A percentile compares a stretch with the other conserved stretches of the same genome.
These are phyloP conservation scores for Malaclemys terrapin DNA, from an alignment of 2,113 vertebrate species.

Conservation along the genomic window DNA sequence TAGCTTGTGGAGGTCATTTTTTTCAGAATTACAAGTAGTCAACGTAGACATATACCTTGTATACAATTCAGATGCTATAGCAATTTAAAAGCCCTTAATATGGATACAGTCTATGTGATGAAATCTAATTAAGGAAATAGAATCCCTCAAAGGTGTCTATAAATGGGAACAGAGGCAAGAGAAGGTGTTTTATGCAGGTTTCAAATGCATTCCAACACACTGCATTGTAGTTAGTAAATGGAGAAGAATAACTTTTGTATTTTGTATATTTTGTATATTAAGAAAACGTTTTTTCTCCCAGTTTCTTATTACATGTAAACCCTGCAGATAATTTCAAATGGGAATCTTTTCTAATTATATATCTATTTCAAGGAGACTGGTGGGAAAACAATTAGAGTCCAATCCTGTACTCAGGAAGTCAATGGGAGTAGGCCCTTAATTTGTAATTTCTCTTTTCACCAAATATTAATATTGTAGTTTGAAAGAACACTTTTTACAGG, in stretches of 20 bases:
- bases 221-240: background rate
- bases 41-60: conserved; percentile 12
- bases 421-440: background rate
- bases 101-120: background rate
- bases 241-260: background rate
- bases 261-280: background rate
- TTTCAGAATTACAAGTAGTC: background rate
- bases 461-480: background rate
- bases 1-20: conserved; percentile 27
- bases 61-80: background rate
- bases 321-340: background rate
- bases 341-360: background rate
- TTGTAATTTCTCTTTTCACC: conserved; percentile 18
- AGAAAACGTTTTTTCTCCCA: background rate
- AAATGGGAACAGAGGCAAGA: conserved; percentile 10
- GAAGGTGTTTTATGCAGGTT: conserved; percentile 19
- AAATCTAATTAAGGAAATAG: conserved; percentile 35
- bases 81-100: conserved; percentile 27
- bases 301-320: background rate
- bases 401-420: background rate
- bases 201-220: background rate
- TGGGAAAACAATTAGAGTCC: background rate
- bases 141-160: background rate
- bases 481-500: background rate
- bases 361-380: background rate